Conservation (phyloP, 2,888 invertebrate species). For the Subacronicta megacephala region DNA sequence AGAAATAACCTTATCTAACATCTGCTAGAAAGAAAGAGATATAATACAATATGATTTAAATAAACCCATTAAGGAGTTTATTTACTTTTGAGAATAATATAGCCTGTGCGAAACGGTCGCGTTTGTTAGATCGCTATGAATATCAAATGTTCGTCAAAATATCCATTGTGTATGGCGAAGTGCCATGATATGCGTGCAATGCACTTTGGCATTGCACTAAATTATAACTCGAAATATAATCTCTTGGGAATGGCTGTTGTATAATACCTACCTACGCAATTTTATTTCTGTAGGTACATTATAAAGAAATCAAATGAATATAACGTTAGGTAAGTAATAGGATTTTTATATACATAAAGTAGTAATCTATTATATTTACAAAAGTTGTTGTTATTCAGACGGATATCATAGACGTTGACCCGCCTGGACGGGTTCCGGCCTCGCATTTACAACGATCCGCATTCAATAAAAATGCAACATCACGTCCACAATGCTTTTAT, state of each 20-base stretch:
- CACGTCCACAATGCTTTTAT: constrained; percentile 34
- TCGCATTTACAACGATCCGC: constrained; percentile 12
- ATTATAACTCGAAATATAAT: constrained; percentile 1
- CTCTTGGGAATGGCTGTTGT: no score
- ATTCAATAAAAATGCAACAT: constrained; percentile 35
- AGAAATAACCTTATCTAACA: constrained; percentile 38
- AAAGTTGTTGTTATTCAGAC: constrained; percentile 1
- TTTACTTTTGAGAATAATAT: constrained; percentile 51
- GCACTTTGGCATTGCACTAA: constrained; percentile 17
- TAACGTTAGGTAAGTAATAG: no score
- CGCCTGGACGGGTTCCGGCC: constrained; percentile 6
- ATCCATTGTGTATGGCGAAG: constrained; percentile 7
- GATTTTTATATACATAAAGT: background rate
- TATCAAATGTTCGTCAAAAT: constrained; percentile 17
- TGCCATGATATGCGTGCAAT: constrained; percentile 3
- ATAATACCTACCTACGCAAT: no score
- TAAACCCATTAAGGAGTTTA: constrained; percentile 56
- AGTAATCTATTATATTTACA: no score
- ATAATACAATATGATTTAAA: constrained; percentile 47
- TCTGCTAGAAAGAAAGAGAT: constrained; percentile 33
- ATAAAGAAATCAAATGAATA: no score
- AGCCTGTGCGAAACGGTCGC: constrained; percentile 21
- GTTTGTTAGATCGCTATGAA: constrained; percentile 18
- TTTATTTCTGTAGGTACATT: no score
- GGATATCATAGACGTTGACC: constrained; percentile 5